Base-by-base conservation (phyloP, 2,797 vertebrate genomes). In the Saxicola maurus region DNA sequence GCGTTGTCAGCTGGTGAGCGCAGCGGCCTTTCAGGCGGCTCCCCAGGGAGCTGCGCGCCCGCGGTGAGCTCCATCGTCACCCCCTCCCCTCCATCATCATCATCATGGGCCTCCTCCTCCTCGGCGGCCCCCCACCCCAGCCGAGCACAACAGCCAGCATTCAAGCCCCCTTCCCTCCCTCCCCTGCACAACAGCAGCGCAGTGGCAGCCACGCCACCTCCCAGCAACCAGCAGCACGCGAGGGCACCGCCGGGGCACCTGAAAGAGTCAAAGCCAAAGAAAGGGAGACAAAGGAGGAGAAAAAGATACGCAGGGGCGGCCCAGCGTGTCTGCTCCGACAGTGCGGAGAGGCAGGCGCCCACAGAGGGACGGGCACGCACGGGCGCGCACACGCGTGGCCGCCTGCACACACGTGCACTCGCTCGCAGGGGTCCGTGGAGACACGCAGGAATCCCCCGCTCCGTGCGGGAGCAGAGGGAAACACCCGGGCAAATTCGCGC, bases 1-100 rank as follows among this genome's bases (percentile, higher is more conserved):
- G 98, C 98, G 98, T 97, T 98, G 99, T 99, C 99, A 99, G 99
- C 99, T 99, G 99, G 99, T 98, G 98, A 99, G 98, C 99, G 98
- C 98, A 94, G 97, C 96, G 95, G 96, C 97, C 97, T 98, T 96
- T 98, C 97, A 97, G 94, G 93, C 93, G 40, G 86, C 98, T 98
- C 98, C 98, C 98, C 94, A 91, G 98, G 98, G 98, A 98, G 97
- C 95, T 75, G 89, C 72, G 86, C 94, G 92, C 97, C 95, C 95
- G 94, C 96, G 79, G 94, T 91, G 92, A 94, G 94, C 95, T 89
- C 95, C 94, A 38, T 68, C 95, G 53, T 91, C 96, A 89, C 94
- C 96, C 94, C 97, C 94, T 94, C 96, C 97, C 89, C 59, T 93
- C 95, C 84, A 82, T 95, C 89, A 93, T 93, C 96, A 65, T 91